These are phyloP conservation scores for Mus pahari DNA, from an alignment of 2,113 vertebrate species.

Conservation along the genomic window DNA sequence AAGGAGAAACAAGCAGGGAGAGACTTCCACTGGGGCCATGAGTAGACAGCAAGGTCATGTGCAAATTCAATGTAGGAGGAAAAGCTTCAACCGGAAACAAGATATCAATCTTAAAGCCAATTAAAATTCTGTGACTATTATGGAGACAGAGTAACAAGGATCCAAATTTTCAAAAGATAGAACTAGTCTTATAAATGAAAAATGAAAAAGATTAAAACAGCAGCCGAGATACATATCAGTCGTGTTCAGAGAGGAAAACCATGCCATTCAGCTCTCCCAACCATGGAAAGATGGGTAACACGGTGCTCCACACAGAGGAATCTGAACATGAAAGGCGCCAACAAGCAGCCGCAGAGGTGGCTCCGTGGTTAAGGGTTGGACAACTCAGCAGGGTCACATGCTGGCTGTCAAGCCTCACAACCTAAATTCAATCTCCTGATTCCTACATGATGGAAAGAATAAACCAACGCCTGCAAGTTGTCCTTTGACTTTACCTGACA, in stretches of 20 bases:
- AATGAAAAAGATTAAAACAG: neutral
- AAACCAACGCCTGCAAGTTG: neutral
- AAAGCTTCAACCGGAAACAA: constrained; percentile 45
- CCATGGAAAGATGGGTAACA: neutral
- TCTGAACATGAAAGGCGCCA: neutral
- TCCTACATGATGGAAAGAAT: neutral
- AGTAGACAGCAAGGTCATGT: neutral
- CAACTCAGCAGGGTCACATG: neutral
- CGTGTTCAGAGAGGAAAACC: neutral
- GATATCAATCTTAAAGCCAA: neutral
- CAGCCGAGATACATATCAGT: neutral
- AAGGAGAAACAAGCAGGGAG: neutral
- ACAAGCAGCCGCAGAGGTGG: neutral
- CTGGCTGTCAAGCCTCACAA: neutral
- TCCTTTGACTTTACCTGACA: neutral
- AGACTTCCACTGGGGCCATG: neutral
- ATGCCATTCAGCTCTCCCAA: neutral
- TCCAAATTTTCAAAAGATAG: constrained; percentile 24
- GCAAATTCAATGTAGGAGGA: neutral
- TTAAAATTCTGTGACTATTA: neutral
- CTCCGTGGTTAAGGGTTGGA: neutral
- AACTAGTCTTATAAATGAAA: constrained; percentile 3
- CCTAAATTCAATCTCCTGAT: neutral
- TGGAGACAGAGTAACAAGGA: neutral
- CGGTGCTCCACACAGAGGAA: neutral